phyloP scores from a whole-genome alignment of 2,888 invertebrate species.

The Caenorhabditis japonica region DNA sequence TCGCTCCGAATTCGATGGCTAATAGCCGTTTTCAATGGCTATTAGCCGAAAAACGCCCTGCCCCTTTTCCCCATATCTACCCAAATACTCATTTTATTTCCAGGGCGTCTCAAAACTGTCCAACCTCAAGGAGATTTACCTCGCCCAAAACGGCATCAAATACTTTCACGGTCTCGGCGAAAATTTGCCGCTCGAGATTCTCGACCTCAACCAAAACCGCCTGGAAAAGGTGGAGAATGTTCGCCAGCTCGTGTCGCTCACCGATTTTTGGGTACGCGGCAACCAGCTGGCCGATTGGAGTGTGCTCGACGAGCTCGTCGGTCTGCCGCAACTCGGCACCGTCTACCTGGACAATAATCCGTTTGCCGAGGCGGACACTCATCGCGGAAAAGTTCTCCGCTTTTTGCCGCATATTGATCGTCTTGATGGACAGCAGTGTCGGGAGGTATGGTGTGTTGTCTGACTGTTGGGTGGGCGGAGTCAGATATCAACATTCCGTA shows the following conservation, averaged over 20 bases:
- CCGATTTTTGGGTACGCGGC: constrained; percentile 71
- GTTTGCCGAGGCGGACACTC: constrained; percentile 43
- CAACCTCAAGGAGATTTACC: constrained; percentile 88
- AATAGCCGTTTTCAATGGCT: too few species aligned
- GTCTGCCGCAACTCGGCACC: constrained; percentile 58
- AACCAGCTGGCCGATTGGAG: constrained; percentile 66
- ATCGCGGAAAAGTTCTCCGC: constrained; percentile 47
- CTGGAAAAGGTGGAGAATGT: constrained; percentile 63
- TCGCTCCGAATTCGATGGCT: too few species aligned
- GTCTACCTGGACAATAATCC: constrained; percentile 70
- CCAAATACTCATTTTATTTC: constrained; percentile 60
- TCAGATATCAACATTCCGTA: too few species aligned
- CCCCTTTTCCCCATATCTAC: too few species aligned
- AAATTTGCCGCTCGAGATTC: constrained; percentile 62
- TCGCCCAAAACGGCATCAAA: constrained; percentile 92
- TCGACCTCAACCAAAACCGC: constrained; percentile 72
- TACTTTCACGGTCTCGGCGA: constrained; percentile 84
- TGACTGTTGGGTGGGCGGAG: too few species aligned
- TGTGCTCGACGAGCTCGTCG: constrained; percentile 60
- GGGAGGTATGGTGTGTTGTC: too few species aligned
- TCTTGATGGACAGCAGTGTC: constrained; percentile 52
- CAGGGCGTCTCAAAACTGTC: constrained; percentile 84
- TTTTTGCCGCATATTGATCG: constrained; percentile 59
- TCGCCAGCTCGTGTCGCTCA: constrained; percentile 62
- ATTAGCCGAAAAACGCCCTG: too few species aligned